phyloP scores from a whole-genome alignment of 1,140 invertebrate genomes.

The Asbolus verrucosus region DNA sequence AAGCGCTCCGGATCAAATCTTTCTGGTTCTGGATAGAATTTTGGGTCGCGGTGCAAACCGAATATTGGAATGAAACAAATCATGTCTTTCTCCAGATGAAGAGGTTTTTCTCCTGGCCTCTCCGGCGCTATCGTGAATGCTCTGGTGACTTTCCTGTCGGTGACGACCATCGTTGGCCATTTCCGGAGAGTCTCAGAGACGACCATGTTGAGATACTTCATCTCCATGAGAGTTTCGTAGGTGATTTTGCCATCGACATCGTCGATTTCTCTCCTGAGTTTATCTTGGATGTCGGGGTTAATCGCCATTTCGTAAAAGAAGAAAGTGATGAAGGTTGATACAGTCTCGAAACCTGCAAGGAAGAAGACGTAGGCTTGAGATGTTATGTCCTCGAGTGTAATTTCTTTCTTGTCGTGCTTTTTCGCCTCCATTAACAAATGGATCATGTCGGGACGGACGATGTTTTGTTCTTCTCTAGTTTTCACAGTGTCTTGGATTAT shows the following conservation, averaged over 20 bases:
- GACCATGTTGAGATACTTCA: constrained; percentile 20
- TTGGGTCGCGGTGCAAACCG: constrained; percentile 66
- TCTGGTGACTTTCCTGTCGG: constrained; percentile 68
- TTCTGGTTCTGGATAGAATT: constrained; percentile 63
- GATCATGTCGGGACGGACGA: constrained; percentile 60
- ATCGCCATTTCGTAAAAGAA: constrained; percentile 60
- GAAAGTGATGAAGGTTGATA: constrained; percentile 61
- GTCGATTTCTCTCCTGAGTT: constrained; percentile 61
- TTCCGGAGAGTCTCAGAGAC: constrained; percentile 68
- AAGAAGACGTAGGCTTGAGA: constrained; percentile 62
- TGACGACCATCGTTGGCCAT: constrained; percentile 66
- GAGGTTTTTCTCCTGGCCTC: constrained; percentile 5
- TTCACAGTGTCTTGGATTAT: constrained; percentile 35
- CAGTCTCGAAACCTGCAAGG: constrained; percentile 61
- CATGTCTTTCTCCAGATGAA: constrained; percentile 59
- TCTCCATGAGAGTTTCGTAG: constrained; percentile 42
- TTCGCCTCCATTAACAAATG: constrained; percentile 61
- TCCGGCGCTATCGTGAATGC: constrained; percentile 65
- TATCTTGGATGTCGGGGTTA: constrained; percentile 64
- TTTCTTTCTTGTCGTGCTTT: constrained; percentile 12
- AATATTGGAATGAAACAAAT: constrained; percentile 61
- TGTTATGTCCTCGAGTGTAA: constrained; percentile 62
- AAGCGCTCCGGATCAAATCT: constrained; percentile 71
- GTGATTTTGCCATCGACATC: constrained; percentile 54
- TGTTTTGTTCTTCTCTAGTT: constrained; percentile 54